These are phyloP conservation scores for Drosophila insularis DNA, from an alignment of 1,140 invertebrate species.

Conservation along the genomic window DNA sequence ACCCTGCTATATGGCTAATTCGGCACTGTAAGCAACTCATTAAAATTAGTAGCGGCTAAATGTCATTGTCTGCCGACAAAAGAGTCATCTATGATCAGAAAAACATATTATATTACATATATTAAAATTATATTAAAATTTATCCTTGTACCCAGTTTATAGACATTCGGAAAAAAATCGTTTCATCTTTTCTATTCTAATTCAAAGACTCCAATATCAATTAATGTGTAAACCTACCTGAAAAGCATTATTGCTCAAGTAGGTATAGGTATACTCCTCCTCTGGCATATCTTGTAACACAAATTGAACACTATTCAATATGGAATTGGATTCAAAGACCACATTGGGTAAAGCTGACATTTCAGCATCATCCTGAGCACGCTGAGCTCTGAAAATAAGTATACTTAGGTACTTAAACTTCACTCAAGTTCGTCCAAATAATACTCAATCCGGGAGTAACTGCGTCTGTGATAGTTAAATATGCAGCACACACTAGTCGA, in stretches of 20 bases:
- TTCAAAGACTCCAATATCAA: too few species aligned
- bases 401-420: background rate
- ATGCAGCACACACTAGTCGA: conserved; percentile 76
- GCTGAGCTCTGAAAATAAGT: conserved; percentile 18
- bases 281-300: conserved; percentile 56
- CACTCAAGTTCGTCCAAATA: background rate
- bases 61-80: too few species aligned
- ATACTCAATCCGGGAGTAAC: conserved; percentile 61
- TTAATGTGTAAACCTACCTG: conserved; percentile 37
- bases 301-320: conserved; percentile 73
- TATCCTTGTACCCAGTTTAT: too few species aligned
- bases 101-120: too few species aligned
- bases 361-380: conserved; percentile 50
- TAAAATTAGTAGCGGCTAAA: too few species aligned
- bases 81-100: too few species aligned
- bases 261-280: conserved; percentile 52
- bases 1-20: too few species aligned
- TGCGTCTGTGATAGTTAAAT: conserved; percentile 68
- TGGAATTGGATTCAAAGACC: conserved; percentile 68
- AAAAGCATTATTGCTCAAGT: conserved; percentile 61
- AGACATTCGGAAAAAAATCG: too few species aligned
- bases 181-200: too few species aligned
- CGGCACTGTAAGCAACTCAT: too few species aligned
- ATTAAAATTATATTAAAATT: too few species aligned
- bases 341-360: conserved; percentile 51